Base-by-base conservation (phyloP, 2,888 invertebrate genomes). In the Agrochola litura region DNA sequence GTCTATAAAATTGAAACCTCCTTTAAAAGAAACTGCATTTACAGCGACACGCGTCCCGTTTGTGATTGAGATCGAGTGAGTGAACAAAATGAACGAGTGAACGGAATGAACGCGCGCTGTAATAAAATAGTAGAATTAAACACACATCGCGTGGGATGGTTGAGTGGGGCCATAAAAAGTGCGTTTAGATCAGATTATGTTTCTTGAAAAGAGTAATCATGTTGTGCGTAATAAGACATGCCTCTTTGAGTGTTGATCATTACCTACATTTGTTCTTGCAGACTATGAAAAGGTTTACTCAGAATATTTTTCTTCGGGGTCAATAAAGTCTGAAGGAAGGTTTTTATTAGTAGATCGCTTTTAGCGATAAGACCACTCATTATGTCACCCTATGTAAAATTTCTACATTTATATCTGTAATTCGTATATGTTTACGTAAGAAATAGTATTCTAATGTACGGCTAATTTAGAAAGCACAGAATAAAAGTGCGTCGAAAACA, bases 61-160 rank as follows among this genome's bases (percentile, higher is more conserved):
- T 49, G 49, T 80, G 74, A 80, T 77, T 80, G 67, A 80, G 76
- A 83, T 58, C 81, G 81, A 76, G 46, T 81, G 81, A 81, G 56
- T 67, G 80, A 81, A 65, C 69, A 61, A 61, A 70, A 76, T 69
- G 81, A 70, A 76, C 54, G 58, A 83, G 66, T 73, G 83, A 83
- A 49, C 64, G 72, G 79, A 73, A 64, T 52, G 37, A 78, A 65
- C 22, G 66, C 63, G 68, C 41, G 46, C 30, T 69, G 79, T 79
- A 79, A 83, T 83, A 83, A 83, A 84, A 77, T 71, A 61, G 83
- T 56, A 49, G 63, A 79, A 85, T 82, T 79, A 67, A 74, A 76
- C 79, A 80, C 72, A 75, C 58, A 58, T 68, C 63, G 68, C 64
- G 70, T 74, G 61, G 64, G 70, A 66, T n/a, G 84, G 68, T 61